These are phyloP conservation scores for Chrysocyon brachyurus DNA, from an alignment of 2,797 vertebrate genomes.

Conservation along the genomic window DNA sequence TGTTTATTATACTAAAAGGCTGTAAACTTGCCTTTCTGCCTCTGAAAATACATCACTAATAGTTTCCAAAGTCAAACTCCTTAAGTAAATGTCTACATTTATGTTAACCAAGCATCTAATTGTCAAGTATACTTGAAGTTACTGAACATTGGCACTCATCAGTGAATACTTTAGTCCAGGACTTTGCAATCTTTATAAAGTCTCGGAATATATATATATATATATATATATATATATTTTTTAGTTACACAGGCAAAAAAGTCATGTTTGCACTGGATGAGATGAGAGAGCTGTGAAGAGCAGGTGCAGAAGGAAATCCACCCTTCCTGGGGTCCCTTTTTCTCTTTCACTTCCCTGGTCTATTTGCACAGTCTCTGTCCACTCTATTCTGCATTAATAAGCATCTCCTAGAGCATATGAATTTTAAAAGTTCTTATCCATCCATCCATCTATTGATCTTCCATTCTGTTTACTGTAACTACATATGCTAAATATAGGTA, in stretches of 20 bases:
- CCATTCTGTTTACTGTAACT: neutral
- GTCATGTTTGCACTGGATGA: neutral
- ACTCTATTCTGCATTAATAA: neutral
- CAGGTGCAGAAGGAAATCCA: neutral
- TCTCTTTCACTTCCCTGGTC: neutral
- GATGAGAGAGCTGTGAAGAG: neutral
- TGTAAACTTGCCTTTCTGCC: neutral
- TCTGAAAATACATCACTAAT: neutral
- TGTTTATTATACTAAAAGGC: neutral
- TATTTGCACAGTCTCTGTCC: neutral
- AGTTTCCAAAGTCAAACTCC: slow-evolving; percentile 43
- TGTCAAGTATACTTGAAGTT: neutral
- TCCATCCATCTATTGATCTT: neutral
- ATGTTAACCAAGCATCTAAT: neutral
- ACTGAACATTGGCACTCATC: neutral
- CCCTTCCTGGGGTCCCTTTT: neutral
- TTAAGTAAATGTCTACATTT: neutral
- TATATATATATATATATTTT: neutral
- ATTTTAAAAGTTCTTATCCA: neutral
- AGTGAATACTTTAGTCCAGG: neutral
- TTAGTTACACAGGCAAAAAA: neutral
- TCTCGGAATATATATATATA: neutral
- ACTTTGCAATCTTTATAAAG: neutral
- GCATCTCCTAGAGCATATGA: neutral
- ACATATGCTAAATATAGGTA: neutral